Evolutionary conservation across 2,888 invertebrate species (phyloP), one percentile per base, ranked within the genome.

Genomic region (Oligia latruncula): DNA sequence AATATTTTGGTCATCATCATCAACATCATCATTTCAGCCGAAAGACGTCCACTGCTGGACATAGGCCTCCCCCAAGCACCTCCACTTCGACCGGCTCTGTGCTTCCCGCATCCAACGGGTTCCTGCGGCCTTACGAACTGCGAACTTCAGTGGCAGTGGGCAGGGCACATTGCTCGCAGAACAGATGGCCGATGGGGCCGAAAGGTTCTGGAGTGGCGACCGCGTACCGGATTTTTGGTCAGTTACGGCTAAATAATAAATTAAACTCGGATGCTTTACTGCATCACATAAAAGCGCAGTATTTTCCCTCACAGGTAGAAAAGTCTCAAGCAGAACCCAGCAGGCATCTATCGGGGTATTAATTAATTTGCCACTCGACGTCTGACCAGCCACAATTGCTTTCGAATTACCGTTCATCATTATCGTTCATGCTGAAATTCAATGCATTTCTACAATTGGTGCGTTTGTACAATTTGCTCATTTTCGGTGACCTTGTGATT

Each of bases 301-400:
- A 46, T 55, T 65, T 40, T 40, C 4, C 1, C 1, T 11, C 13
- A 6, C 49, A 77, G 71, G 78, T 81, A 52, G 8, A 55, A 66
- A 52, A 64, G 79, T 15, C 17, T 62, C 3, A 88, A 82, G 13
- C 0, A 67, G 86, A 87, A 58, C 58, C 8, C 1, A 78, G 8
- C 86, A 79, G 15, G 29, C 68, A 82, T 80, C 75, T 82, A 88
- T 82, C 74, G 82, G 70, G 86, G 82, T 79, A 88, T 89, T 87
- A 87, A 88, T 88, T 88, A 87, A 84, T 87, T 88, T 87, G 62
- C 75, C 78, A 90, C 77, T 82, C 74, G 67, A 81, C 75, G 68
- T 77, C 82, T 87, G 83, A 85, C 70, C 75, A 64, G 65, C 82
- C 85, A 85, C 85, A 87, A 90, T 89, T 86, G 87, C 82, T 85